Evolutionary conservation across 2,888 invertebrate genomes (phyloP).

Genomic region (Germaria angustata): DNA sequence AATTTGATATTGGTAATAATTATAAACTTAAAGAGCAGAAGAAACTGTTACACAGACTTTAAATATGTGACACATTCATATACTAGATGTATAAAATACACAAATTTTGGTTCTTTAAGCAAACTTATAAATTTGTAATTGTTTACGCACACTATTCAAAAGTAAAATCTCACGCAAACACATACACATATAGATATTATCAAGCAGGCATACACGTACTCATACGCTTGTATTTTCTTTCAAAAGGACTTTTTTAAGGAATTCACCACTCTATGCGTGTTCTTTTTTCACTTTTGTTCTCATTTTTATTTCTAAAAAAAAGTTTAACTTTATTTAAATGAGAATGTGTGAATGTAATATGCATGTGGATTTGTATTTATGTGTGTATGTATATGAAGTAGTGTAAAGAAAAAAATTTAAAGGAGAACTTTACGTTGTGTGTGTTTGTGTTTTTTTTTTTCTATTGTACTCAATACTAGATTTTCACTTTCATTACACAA

Average conservation of each 20-base stretch:
- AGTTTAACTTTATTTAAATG: conserved; percentile 18
- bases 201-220: neutral
- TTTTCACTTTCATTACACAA: conserved; percentile 74
- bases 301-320: conserved; percentile 31
- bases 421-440: conserved; percentile 59
- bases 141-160: conserved; percentile 22
- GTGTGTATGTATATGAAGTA: conserved; percentile 45
- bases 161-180: conserved; percentile 13
- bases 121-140: conserved; percentile 11
- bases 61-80: conserved; percentile 55
- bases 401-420: conserved; percentile 21
- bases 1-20: neutral
- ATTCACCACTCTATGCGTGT: conserved; percentile 51
- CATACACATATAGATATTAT: conserved; percentile 12
- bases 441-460: conserved; percentile 27
- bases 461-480: conserved; percentile 60
- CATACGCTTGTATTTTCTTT: neutral
- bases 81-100: conserved; percentile 10
- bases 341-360: conserved; percentile 29
- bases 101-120: neutral
- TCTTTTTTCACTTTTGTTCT: conserved; percentile 35
- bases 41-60: neutral
- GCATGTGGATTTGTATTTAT: neutral
- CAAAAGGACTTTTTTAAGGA: neutral
- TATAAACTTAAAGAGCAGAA: neutral